Evolutionary conservation across 2,888 invertebrate genomes (phyloP), one percentile per base, ranked within the genome.

Genomic region (Coelogynopora nodosa): DNA sequence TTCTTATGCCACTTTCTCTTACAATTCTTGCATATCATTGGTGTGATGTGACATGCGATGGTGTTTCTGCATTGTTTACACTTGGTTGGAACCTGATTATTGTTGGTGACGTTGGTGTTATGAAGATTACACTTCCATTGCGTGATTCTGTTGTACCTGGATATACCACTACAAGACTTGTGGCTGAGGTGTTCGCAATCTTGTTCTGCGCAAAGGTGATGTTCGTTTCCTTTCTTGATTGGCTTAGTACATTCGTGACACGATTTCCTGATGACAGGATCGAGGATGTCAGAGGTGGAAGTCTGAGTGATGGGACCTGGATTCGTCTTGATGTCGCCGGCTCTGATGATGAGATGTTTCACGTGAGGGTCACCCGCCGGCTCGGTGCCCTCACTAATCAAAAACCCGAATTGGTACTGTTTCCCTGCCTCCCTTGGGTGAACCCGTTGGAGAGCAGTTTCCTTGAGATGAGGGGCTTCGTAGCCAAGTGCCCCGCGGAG

Each of bases 391-490:
- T 74, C 74, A 74, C 27, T 26, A 74, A 2, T 2, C 74, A 74
- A 74, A 5, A 74, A 74, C 74, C 74, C 74, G 74, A 74, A n/a
- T 74, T 74, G 74, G 23, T 74, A 74, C 74, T 23, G 18, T 74
- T 74, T 74, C 74, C 74, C 74, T 74, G 74, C 74, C 74, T 74
- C 74, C 74, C 23, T 74, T 74, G 74, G 74, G 23, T n/a, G 27
- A 26, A n/a, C 23, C 27, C 2, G 5, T 10, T 26, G 74, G 74
- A 74, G 74, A 74, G 74, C 74, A 74, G 74, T 74, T 10, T 74
- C 74, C 23, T 74, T 74, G 74, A 74, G n/a, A 49, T 49, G 49
- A 18, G 49, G 49, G 18, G 5, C 5, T 49, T 49, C 49, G 49
- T 49, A 49, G 49, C 49, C 49, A 49, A n/a, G n/a, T n/a, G n/a